Base-by-base conservation (phyloP, 2,113 vertebrate species). In the Indicator indicator region DNA sequence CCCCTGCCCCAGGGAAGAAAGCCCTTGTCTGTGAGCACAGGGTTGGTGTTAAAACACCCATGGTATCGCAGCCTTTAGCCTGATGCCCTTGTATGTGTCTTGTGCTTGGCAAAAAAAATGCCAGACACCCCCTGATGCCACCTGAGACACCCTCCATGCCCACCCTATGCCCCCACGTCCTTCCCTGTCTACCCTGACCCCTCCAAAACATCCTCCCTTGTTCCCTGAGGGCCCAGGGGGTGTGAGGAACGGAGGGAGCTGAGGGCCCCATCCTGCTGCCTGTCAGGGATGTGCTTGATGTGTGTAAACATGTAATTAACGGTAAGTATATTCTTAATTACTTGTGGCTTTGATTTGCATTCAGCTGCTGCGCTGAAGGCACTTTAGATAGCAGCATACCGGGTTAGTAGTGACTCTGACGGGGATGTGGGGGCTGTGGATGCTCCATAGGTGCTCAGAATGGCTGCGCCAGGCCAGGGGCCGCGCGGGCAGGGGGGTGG, bases 341-440 rank as follows among this genome's bases (percentile, higher is more conserved):
- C 71, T 94, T 86, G 95, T 50, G 96, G 95, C 93, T 93, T 89
- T 36, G 72, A 96, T 96, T 96, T 96, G 93, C 93, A 94, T 94
- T 58, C 90, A 20, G 83, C 88, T n/a, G 96, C 82, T 5, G 62
- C 6, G 10, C 73, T 6, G 67, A 5, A 10, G 81, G 32, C 5
- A 58, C 79, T 36, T 59, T 5, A 24, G 56, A 64, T 18, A 71
- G 1, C 6, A 44, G 52, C 32, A 19, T 64, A 68, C 5, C 7
- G 30, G 9, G 36, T 1, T 20, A 0, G 36, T 8, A 3, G 70
- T 13, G 21, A 1, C 62, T 58, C 9, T 4, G 46, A 8, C 12
- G 60, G 62, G 21, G 19, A 4, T 20, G 48, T 48, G 15, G 36
- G 20, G 24, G 44, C 17, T 2, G 27, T 2, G 9, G 9, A 5